Evolutionary conservation across 2,797 vertebrate genomes (phyloP).

Genomic region (Naso thynnoides): DNA sequence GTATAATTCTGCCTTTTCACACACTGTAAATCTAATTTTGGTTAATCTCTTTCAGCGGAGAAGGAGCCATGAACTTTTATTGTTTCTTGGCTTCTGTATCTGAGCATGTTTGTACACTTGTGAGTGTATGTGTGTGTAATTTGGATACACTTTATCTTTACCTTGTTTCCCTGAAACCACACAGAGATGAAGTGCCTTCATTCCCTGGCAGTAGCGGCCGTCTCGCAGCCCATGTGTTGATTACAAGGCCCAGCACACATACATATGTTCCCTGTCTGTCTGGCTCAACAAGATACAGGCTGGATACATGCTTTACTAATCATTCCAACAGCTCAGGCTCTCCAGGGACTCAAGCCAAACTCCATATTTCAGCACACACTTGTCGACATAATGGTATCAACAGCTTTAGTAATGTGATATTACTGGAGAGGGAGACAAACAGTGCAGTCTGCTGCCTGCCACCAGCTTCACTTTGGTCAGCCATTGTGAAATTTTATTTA

Average conservation of each 20-base stretch:
- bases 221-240: conserved; percentile 68
- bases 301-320: conserved; percentile 72
- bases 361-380: conserved; percentile 52
- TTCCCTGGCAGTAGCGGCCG: conserved; percentile 42
- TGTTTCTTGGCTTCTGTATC: conserved; percentile 33
- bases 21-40: conserved; percentile 28
- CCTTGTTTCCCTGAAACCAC: conserved; percentile 24
- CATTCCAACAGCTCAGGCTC: conserved; percentile 66
- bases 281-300: conserved; percentile 63
- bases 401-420: conserved; percentile 52
- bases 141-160: conserved; percentile 40
- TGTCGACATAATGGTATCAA: conserved; percentile 54
- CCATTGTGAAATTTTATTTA: background rate
- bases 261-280: conserved; percentile 78
- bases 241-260: conserved; percentile 69
- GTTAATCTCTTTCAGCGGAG: conserved; percentile 28
- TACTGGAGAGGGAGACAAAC: conserved; percentile 39
- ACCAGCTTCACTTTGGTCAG: background rate
- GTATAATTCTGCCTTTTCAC: conserved; percentile 41
- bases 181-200: conserved; percentile 14
- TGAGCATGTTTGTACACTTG: background rate
- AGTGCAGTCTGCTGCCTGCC: conserved; percentile 17
- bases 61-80: conserved; percentile 30
- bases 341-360: conserved; percentile 67
- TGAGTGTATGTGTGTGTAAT: conserved; percentile 28